These are phyloP conservation scores for Agriopis leucophaearia DNA, from an alignment of 2,888 invertebrate species.

Conservation along the genomic window DNA sequence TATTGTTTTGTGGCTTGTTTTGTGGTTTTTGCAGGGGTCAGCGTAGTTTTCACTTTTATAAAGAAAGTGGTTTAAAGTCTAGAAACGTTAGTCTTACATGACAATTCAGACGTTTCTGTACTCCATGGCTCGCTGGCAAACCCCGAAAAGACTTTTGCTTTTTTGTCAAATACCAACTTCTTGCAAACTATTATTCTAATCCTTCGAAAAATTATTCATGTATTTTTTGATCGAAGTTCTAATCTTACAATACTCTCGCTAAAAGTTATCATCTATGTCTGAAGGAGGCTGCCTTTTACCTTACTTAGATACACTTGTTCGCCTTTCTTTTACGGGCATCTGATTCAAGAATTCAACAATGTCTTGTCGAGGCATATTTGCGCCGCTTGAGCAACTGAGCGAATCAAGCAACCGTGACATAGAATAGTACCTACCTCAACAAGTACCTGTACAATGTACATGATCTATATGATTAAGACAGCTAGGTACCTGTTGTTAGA, in stretches of 20 bases:
- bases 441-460: too few relatives aligned
- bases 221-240: too few relatives aligned
- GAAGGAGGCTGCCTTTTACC: not conserved
- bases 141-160: too few relatives aligned
- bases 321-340: not conserved
- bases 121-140: too few relatives aligned
- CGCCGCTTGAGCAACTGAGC: not conserved
- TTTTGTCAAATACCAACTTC: too few relatives aligned
- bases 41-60: slow-evolving; percentile 30
- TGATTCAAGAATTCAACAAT: slow-evolving; percentile 3
- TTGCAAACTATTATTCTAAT: too few relatives aligned
- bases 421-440: too few relatives aligned
- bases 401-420: not conserved
- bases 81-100: not conserved
- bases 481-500: too few relatives aligned
- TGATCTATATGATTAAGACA: too few relatives aligned
- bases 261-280: not conserved
- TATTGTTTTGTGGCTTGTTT: slow-evolving; percentile 21
- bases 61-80: slow-evolving; percentile 6
- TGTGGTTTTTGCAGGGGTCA: slow-evolving; percentile 9
- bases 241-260: too few relatives aligned
- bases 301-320: not conserved
- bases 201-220: too few relatives aligned
- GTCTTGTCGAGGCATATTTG: slow-evolving; percentile 2
- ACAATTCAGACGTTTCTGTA: too few relatives aligned